Conservation (phyloP, 1,140 invertebrate species). For the Pseudachorutes palmiensis region DNA sequence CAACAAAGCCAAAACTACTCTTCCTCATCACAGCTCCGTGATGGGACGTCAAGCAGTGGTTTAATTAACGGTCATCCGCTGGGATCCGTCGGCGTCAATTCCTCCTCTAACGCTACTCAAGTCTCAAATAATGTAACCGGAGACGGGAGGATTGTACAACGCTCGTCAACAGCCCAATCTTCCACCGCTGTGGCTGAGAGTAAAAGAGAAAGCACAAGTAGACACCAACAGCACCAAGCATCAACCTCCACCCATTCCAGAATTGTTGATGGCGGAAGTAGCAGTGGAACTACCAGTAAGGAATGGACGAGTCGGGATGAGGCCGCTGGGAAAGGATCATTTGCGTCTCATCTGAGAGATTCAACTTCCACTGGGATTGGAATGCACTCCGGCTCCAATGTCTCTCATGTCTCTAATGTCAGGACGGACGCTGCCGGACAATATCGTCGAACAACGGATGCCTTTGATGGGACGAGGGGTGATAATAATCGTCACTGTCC, state of each 20-base stretch:
- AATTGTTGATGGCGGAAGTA: slow-evolving; percentile 1
- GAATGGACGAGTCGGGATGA: slow-evolving; percentile 28
- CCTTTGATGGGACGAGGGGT: not conserved
- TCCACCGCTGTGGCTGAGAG: too few species aligned
- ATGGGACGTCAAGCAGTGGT: not conserved
- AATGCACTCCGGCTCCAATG: not conserved
- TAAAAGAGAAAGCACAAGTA: too few species aligned
- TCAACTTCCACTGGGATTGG: not conserved
- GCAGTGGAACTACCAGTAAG: not conserved
- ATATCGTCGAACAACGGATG: too few species aligned
- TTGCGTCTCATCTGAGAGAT: slow-evolving; percentile 28
- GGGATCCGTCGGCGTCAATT: too few species aligned
- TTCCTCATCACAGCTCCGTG: slow-evolving; percentile 1
- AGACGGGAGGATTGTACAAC: too few species aligned
- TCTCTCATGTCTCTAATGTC: not conserved
- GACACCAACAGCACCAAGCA: not conserved
- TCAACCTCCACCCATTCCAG: slow-evolving; percentile 11
- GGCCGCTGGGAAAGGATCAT: slow-evolving; percentile 23
- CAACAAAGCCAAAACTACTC: not conserved
- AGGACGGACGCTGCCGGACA: not conserved
- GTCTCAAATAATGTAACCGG: too few species aligned
- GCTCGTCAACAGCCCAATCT: not conserved
- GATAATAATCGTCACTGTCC: slow-evolving; percentile 3
- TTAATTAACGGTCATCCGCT: too few species aligned
- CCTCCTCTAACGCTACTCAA: too few species aligned